phyloP scores from a whole-genome alignment of 2,113 vertebrate genomes.

The Heterochromis multidens region DNA sequence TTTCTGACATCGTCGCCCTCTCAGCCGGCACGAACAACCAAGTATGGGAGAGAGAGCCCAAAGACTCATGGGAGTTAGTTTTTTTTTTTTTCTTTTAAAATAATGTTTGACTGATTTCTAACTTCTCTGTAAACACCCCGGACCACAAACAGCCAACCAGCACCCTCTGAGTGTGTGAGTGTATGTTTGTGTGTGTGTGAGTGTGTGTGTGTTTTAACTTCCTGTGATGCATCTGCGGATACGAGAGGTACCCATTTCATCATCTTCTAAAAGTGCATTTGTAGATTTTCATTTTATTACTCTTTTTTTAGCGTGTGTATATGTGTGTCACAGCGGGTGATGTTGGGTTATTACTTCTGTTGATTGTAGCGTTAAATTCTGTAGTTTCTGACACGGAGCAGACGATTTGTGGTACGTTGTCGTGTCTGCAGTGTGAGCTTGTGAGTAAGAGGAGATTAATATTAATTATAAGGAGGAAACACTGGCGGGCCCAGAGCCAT shows the following conservation, averaged over 20 bases:
- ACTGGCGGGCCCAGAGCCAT: background rate
- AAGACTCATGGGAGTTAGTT: conserved; percentile 33
- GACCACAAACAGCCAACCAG: conserved; percentile 17
- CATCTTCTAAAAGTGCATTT: conserved; percentile 35
- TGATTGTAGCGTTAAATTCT: conserved; percentile 39
- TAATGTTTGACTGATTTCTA: conserved; percentile 1
- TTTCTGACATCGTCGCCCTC: background rate
- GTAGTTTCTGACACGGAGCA: conserved; percentile 22
- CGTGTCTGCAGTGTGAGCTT: conserved; percentile 29
- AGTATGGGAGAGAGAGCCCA: conserved; percentile 16
- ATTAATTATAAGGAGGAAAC: background rate
- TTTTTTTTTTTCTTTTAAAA: background rate
- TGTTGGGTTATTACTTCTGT: background rate
- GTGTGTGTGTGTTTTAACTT: conserved; percentile 1
- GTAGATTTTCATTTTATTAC: background rate
- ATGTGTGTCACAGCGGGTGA: background rate
- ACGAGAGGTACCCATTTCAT: background rate
- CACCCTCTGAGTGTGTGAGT: background rate
- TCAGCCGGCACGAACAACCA: background rate
- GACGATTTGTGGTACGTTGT: conserved; percentile 14
- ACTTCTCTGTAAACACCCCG: background rate
- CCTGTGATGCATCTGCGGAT: background rate
- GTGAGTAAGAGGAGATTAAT: conserved; percentile 9
- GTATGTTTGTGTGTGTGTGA: background rate
- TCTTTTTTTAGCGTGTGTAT: background rate